phyloP scores from a whole-genome alignment of 2,888 invertebrate species.

The Molorchus minor region DNA sequence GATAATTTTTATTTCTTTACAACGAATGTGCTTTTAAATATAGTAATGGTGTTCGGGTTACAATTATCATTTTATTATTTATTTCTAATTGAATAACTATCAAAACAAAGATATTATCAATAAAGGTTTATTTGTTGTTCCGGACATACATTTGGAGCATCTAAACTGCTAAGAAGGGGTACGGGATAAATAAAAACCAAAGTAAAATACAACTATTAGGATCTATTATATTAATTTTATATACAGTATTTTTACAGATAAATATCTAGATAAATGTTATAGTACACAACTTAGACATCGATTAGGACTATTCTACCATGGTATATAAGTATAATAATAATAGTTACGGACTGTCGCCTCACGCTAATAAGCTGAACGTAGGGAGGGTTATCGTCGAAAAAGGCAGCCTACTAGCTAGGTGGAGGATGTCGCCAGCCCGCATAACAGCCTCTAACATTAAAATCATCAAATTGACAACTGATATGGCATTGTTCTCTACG shows the following conservation, averaged over 20 bases:
- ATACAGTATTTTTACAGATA: constrained; percentile 57
- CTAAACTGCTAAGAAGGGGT: too few species aligned
- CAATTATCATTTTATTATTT: too few species aligned
- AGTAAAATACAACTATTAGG: constrained; percentile 50
- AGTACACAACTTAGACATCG: constrained; percentile 56
- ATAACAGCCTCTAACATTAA: constrained; percentile 61
- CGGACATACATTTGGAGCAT: too few species aligned
- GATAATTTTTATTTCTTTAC: too few species aligned
- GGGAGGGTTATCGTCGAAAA: constrained; percentile 34
- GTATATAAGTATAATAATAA: constrained; percentile 32
- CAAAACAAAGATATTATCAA: too few species aligned
- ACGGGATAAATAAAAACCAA: constrained; percentile 28
- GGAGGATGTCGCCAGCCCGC: constrained; percentile 49
- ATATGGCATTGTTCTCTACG: constrained; percentile 60
- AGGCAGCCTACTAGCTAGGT: constrained; percentile 27
- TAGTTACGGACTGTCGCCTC: constrained; percentile 52
- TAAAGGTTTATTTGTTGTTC: too few species aligned
- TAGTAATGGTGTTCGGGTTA: too few species aligned
- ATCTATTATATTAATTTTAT: constrained; percentile 55
- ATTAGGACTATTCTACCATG: constrained; percentile 39
- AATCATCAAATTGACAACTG: constrained; percentile 61
- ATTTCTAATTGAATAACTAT: too few species aligned
- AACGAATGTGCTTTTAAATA: too few species aligned
- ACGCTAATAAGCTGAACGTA: constrained; percentile 46
- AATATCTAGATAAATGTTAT: constrained; percentile 56